Percentiles rank a stretch among this genome's conserved stretches.
These are phyloP conservation scores for Monoplex corrugatus DNA, from an alignment of 2,888 invertebrate genomes.

Conservation along the genomic window DNA sequence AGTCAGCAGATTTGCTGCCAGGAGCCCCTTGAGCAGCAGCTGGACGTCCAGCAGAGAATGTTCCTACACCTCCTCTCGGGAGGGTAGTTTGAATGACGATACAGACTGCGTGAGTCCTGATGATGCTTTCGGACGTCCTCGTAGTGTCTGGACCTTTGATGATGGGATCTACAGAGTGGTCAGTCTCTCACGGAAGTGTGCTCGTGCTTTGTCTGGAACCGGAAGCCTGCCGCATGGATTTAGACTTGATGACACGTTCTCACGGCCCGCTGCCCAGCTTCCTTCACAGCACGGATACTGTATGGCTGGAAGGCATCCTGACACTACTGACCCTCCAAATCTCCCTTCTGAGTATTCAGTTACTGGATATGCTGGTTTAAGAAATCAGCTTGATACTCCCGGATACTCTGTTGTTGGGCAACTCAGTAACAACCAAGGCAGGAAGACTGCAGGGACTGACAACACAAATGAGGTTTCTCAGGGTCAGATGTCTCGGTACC, in stretches of 20 bases:
- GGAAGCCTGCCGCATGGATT: not conserved
- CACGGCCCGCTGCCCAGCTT: not conserved
- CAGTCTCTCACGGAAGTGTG: not conserved
- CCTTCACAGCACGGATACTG: no score
- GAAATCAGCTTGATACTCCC: not conserved
- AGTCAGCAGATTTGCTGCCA: not conserved
- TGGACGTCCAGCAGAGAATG: not conserved
- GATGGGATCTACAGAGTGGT: constrained; percentile 11
- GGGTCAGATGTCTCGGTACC: no score
- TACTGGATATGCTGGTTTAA: not conserved
- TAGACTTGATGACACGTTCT: not conserved
- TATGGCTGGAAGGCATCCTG: not conserved
- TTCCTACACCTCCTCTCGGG: not conserved
- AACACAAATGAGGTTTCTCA: not conserved
- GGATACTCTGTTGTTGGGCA: constrained; percentile 36
- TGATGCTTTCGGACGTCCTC: not conserved
- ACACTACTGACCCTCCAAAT: not conserved
- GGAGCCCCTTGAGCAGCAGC: not conserved
- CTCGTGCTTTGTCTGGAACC: not conserved
- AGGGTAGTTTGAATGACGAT: not conserved
- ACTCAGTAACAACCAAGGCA: not conserved
- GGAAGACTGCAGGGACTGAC: not conserved
- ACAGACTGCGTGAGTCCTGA: not conserved
- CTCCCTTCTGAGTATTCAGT: not conserved
- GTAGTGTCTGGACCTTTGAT: not conserved